Evolutionary conservation across 2,888 invertebrate species (phyloP), one percentile per base, ranked within the genome.

Genomic region (Microdon myrmicae): DNA sequence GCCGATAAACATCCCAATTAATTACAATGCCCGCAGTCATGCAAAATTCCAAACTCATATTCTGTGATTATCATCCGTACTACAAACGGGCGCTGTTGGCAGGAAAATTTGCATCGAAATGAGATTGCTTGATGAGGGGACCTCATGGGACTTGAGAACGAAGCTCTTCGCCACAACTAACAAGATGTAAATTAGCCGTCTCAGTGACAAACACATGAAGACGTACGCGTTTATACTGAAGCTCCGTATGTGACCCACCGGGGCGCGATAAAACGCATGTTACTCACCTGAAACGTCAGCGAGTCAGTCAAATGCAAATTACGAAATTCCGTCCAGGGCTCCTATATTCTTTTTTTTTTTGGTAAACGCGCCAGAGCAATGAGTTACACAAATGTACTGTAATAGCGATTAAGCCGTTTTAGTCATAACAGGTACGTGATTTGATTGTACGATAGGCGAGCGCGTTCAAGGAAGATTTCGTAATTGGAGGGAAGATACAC

Each of bases 101-200:
- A n/a, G n/a, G 48, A 58, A 48, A 64, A 64, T 64, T 64, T 58
- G 58, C 64, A 64, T 64, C 47, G 51, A 58, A 64, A 64, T 64
- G 58, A 39, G 41, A 58, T 64, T 58, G 51, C 22, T 38, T 16
- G 41, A 34, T n/a, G n/a, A n/a, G n/a, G n/a, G n/a, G n/a, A n/a
- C n/a, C n/a, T n/a, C n/a, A n/a, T n/a, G n/a, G n/a, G n/a, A n/a
- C n/a, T 47, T 37, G 20, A 31, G 17, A 22, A 9, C 35, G 20
- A 41, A 26, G 38, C 22, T 16, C 32, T 14, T 34, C 43, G 51
- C 43, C 32, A 43, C 23, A 43, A 47, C 47, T 58, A 64, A 64
- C 64, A 47, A 64, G 64, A 64, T 64, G 64, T 38, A 64, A 64
- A 64, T 58, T 49, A 64, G 64, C 43, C 47, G 37, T 41, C 43